Conservation (phyloP, 2,888 invertebrate species). For the Ischnura elegans region DNA sequence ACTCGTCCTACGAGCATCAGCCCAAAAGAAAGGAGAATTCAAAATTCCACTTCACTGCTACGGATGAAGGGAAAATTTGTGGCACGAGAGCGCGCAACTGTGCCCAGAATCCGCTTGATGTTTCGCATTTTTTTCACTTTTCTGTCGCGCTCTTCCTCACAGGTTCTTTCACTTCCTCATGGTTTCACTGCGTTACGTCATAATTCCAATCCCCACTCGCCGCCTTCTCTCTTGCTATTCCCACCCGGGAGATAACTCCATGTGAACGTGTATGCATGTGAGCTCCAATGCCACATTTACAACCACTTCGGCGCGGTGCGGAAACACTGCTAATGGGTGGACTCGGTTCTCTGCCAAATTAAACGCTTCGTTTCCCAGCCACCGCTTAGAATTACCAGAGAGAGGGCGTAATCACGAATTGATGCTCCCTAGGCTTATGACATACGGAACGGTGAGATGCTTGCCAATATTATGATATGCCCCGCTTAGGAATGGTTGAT, state of each 20-base stretch:
- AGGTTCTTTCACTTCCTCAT: not conserved
- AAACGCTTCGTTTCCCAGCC: conserved; percentile 26
- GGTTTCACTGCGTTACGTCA: not conserved
- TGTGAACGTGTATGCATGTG: too few relatives aligned
- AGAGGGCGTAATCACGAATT: not conserved
- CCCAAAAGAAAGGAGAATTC: not conserved
- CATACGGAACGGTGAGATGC: not conserved
- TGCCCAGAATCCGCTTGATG: not conserved
- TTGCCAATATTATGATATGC: not conserved
- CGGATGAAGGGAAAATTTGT: not conserved
- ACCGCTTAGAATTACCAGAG: not conserved
- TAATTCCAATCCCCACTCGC: not conserved
- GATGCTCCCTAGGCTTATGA: not conserved
- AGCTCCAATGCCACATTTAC: not conserved
- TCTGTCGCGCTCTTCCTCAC: not conserved
- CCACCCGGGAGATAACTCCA: not conserved
- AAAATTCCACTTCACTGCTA: not conserved
- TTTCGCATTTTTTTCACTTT: not conserved
- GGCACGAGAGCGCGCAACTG: not conserved
- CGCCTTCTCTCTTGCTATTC: not conserved
- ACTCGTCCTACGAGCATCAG: not conserved
- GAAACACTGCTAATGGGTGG: conserved; percentile 3
- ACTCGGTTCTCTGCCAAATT: not conserved
- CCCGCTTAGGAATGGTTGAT: too few relatives aligned
- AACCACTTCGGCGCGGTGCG: not conserved